Conservation (phyloP, 2,113 vertebrate genomes). For the Butorides virescens region DNA sequence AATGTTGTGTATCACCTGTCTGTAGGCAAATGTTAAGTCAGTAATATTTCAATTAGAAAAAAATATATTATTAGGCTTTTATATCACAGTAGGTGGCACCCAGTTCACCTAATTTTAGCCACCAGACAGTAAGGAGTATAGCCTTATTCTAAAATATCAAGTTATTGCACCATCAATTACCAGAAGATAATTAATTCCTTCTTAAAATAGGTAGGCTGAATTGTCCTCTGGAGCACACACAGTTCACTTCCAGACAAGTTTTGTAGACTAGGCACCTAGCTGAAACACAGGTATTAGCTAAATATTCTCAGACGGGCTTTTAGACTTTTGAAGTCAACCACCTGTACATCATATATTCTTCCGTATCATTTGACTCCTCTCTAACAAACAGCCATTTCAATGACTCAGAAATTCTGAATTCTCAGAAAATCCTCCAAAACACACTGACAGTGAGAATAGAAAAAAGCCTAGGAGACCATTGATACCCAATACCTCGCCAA, state of each 20-base stretch:
- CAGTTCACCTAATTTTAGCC: neutral
- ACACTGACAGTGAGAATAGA: neutral
- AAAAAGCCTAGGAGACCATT: neutral
- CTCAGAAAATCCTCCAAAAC: neutral
- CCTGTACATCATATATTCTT: neutral
- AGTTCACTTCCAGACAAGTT: neutral
- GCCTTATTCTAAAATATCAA: neutral
- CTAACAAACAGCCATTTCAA: neutral
- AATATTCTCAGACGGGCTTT: neutral
- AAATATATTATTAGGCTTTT: neutral
- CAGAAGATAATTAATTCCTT: neutral
- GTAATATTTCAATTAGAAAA: neutral
- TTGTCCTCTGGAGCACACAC: neutral
- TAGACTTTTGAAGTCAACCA: neutral
- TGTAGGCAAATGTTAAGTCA: neutral
- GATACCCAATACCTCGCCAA: neutral
- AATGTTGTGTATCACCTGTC: neutral
- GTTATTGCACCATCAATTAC: neutral
- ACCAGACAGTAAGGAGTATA: neutral
- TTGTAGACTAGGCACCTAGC: neutral
- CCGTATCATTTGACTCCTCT: neutral
- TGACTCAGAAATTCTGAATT: neutral
- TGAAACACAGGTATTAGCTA: neutral
- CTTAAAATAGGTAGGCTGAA: neutral
- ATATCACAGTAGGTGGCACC: neutral